Base-by-base conservation (phyloP, 2,888 invertebrate species). In the Gisinianus flammeolus region DNA sequence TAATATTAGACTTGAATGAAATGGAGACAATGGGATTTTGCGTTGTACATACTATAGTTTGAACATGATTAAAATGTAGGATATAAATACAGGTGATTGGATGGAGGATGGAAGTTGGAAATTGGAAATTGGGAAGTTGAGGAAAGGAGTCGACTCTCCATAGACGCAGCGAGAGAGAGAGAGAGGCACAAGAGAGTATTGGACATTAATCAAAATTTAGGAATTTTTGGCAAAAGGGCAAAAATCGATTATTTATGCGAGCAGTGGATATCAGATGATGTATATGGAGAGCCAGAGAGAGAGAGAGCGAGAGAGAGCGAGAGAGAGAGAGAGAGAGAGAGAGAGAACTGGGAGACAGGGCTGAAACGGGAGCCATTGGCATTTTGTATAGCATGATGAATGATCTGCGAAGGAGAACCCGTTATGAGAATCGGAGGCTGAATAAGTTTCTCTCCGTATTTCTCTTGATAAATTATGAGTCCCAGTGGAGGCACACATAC, bases 401-500 rank as follows among this genome's bases (percentile, higher is more conserved):
- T 80, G 80, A 77, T 78, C 76, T 78, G 80, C 67, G 80, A 80
- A n/a, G n/a, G 80, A 79, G 77, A 77, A 64, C 74, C 75, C 79
- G 80, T 80, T 80, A 79, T 78, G 78, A 80, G 78, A 79, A 79
- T 79, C 77, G 73, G 78, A 76, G 69, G 77, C 77, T 79, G 77
- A 80, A 80, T 80, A 79, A 80, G 72, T 80, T 78, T 78, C n/a
- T n/a, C n/a, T 75, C 80, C 78, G 74, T 78, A 73, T 80, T 80
- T 67, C 73, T 24, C 52, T n/a, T 35, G 54, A 78, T 78, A 74
- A 78, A 52, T 78, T 78, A 78, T 78, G 74, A 69, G 74, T 78
- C 78, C 68, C 78, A 4, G 44, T 24, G 78, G 78, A 58, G 31
- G 44, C 56, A 66, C n/a, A n/a, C n/a, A n/a, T n/a, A n/a, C n/a